phyloP scores from a whole-genome alignment of 2,797 vertebrate genomes.

The Chiloscyllium punctatum region DNA sequence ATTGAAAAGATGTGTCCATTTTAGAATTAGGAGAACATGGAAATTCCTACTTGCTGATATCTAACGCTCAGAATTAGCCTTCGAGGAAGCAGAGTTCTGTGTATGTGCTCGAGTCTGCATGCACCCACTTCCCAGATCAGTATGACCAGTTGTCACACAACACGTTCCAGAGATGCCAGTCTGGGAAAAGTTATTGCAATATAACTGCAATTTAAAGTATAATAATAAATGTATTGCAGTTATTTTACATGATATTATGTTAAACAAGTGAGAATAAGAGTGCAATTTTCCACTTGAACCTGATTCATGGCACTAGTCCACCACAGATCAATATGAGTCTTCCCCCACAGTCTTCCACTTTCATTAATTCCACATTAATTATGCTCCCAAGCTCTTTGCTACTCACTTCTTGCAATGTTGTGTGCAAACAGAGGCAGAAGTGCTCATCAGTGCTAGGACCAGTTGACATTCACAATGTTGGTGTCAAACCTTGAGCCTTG shows the following conservation, averaged over 20 bases:
- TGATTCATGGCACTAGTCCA: no score
- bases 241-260: neutral
- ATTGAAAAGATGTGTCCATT: neutral
- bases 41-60: neutral
- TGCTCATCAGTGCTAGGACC: no score
- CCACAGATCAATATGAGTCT: no score
- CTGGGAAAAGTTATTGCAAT: neutral
- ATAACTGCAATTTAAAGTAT: neutral
- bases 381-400: no score
- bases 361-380: no score
- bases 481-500: no score
- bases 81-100: neutral
- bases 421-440: no score
- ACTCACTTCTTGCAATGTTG: no score
- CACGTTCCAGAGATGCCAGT: neutral
- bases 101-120: neutral
- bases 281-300: no score
- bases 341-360: no score
- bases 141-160: neutral
- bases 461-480: no score
- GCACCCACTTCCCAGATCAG: neutral
- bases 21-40: neutral
- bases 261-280: slow-evolving; percentile 10
- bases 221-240: neutral
- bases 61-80: neutral